Base-by-base conservation (phyloP, 2,888 invertebrate species). In the Rhimphoctona megacephalus region DNA sequence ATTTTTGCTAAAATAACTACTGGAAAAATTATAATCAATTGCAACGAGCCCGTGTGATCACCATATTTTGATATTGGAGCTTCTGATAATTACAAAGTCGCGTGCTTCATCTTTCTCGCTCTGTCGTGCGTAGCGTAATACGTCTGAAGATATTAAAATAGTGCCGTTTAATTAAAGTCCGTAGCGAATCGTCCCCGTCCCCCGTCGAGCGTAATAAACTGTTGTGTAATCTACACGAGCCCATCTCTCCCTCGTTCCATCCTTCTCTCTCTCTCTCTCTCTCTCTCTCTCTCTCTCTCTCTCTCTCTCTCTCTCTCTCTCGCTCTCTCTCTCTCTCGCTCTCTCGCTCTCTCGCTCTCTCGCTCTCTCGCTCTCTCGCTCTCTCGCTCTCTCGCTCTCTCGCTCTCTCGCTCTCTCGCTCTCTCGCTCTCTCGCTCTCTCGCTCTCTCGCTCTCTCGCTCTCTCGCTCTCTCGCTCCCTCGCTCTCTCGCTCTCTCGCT, bases 141-240 rank as follows among this genome's bases (percentile, higher is more conserved):
- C 80, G 81, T 86, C 86, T 84, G 86, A 72, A 83, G 85, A 88
- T 89, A 89, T 89, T 88, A 88, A 91, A 89, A 90, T 88, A 85
- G 85, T 86, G 89, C 84, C 85, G 87, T 88, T 90, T 90, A 91
- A 91, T 90, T 91, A 91, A 90, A 89, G 89, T 80, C 81, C 83
- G 74, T 66, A 67, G 61, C 77, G 83, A 84, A 78, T 84, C 84
- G 85, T 80, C 82, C 64, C 61, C 76, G 81, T 74, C 77, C 78
- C 84, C 64, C 86, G 81, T 86, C 81, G 84, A 73, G 79, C 69
- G 86, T 84, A 86, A 86, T 86, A 86, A 86, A 86, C 86, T 82
- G 86, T 86, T 86, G 86, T 86, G 86, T 83, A 86, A 86, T 86
- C 86, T 86, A 84, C 81, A 82, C 84, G 76, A 79, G 84, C 79